Base-by-base conservation (phyloP, 1,140 invertebrate genomes). In the Cyrtorhinus lividipennis region DNA sequence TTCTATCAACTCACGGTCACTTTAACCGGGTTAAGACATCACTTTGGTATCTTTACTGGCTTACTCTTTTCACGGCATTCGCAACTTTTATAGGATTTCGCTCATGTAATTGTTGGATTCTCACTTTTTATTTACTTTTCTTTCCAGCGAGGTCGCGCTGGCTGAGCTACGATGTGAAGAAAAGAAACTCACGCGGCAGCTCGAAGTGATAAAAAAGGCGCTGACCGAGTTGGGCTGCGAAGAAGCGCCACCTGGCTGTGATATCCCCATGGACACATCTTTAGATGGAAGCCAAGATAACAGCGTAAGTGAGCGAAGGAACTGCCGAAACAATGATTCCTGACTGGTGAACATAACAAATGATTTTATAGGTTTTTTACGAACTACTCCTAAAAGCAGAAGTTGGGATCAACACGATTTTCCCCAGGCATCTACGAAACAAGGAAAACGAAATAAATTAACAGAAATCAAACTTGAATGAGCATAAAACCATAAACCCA, bases 171-270 rank as follows among this genome's bases (percentile, higher is more conserved):
- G 83, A 62, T 90, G 88, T 70, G 81, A 83, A 64, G 88, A 92
- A 72, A 81, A 87, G 59, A 90, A 88, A 71, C 81, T 89, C 69
- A 80, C 83, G 30, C 82, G 82, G 65, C 83, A 93, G 71, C 81
- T 84, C 2, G 87, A 92, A 67, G 79, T 91, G 66, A 90, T 94
- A 61, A 81, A 84, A 66, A 79, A 82, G 30, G 86, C 90, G n/a
- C 74, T 95, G 30, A 86, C 86, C 64, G 84, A 89, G 71, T 77
- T 92, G 2, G 90, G 90, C 27, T 90, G 88, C 67, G 87, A 90
- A 72, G 86, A 90, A 74, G 80, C 88, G 48, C 89, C 90, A 24
- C 83, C 83, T n/a, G 89, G 86, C 56, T 87, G 88, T 71, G 88
- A 91, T 67, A 71, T 86, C 26, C 79, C 81, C 1, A 76, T 83